Evolutionary conservation across 1,140 invertebrate genomes (phyloP).

Genomic region (Dendrolimus kikuchii): DNA sequence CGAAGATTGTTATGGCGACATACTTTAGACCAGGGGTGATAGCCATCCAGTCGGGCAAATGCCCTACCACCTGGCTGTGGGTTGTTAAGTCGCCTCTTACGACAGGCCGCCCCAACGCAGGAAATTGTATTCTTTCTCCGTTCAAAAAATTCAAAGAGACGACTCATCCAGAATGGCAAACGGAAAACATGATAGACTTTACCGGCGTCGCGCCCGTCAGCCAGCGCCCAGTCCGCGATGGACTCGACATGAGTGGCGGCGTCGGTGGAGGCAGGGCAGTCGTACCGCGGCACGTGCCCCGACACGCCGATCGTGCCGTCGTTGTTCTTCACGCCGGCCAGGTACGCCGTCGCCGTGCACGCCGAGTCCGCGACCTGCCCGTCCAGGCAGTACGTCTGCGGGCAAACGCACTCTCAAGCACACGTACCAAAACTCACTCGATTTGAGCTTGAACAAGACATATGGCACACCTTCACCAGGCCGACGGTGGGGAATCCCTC

Average conservation of each 20-base stretch:
- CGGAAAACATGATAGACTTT: background rate
- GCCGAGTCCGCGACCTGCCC: constrained; percentile 84
- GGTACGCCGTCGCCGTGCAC: constrained; percentile 82
- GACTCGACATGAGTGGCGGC: background rate
- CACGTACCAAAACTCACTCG: constrained; percentile 74
- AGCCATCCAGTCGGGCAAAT: no score
- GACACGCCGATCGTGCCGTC: background rate
- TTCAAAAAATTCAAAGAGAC: no score
- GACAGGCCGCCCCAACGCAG: no score
- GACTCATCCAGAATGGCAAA: no score
- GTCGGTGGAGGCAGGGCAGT: constrained; percentile 49
- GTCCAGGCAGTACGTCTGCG: constrained; percentile 82
- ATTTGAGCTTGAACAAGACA: constrained; percentile 76
- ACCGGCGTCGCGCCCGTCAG: constrained; percentile 80
- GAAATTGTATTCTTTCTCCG: no score
- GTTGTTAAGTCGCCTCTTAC: no score
- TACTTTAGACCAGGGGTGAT: no score
- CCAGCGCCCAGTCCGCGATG: constrained; percentile 23
- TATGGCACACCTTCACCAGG: constrained; percentile 74
- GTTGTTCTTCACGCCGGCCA: constrained; percentile 79
- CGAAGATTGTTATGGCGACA: no score
- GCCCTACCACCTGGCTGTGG: no score
- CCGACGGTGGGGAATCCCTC: constrained; percentile 81
- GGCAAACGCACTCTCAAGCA: constrained; percentile 77
- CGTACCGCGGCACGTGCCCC: no score